Evolutionary conservation across 2,113 vertebrate species (phyloP), one percentile per base, ranked within the genome.

Genomic region (Apus apus): DNA sequence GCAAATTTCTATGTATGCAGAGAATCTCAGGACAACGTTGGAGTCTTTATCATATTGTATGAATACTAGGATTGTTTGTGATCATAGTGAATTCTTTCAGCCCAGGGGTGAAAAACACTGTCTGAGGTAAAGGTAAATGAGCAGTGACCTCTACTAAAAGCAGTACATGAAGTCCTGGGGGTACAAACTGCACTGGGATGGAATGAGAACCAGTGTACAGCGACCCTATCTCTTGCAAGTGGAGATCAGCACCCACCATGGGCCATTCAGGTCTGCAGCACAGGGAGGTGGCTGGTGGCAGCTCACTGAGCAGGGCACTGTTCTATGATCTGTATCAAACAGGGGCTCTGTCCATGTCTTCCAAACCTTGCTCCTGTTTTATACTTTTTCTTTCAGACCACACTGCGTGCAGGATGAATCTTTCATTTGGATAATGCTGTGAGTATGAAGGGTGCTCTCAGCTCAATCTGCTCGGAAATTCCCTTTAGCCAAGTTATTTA

Each of bases 221-320:
- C 51, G 43, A 36, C 57, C 43, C 18, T 4, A n/a, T 27, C 22
- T 1, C 36, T 45, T 23, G 8, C 18, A 29, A 32, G 58, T 0
- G 1, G 50, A 70, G 50, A 32, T 16, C 10, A 77, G 50, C 8
- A 22, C 10, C 15, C 0, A 1, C 36, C 1, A 2, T 8, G 53
- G 70, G 53, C 0, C 4, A 38, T n/a, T n/a, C 27, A 0, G 11
- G 7, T 34, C 40, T 48, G n/a, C 48, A 26, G 56, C 0, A 2
- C 22, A 11, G 36, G 6, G 27, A 11, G 11, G 30, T 9, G 46
- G 58, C 40, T 22, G 29, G 23, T 17, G n/a, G 58, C 43, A 57
- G 20, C 36, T 80, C 2, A 3, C 21, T 19, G 53, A 36, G 36
- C 0, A 1, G n/a, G 58, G 5, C 40, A n/a, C 4, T 3, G 36